Conservation (phyloP, 2,888 invertebrate species). For the Mycalesis mineus region DNA sequence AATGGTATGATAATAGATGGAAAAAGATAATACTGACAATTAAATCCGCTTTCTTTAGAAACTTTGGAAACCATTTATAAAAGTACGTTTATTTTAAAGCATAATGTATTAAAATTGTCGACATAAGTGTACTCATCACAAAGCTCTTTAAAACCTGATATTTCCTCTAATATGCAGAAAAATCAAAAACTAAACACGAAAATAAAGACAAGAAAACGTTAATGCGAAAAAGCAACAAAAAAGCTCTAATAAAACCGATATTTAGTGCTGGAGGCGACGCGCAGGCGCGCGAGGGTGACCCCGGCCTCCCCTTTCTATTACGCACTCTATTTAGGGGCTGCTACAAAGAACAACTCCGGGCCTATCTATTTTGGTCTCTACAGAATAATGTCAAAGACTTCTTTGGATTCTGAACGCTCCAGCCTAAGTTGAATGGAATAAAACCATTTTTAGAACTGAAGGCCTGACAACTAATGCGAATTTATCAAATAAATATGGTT, state of each 20-base stretch:
- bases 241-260: conserved; percentile 71
- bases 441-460: neutral
- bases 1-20: too few species aligned
- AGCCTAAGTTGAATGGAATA: neutral
- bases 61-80: too few species aligned
- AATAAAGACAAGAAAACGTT: conserved; percentile 31
- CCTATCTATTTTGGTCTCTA: conserved; percentile 73
- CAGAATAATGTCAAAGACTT: conserved; percentile 50
- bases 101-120: too few species aligned
- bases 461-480: neutral
- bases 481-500: neutral
- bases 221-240: conserved; percentile 58
- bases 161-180: conserved; percentile 17
- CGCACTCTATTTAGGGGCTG: conserved; percentile 76
- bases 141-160: neutral
- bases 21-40: too few species aligned
- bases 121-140: too few species aligned
- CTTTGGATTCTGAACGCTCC: conserved; percentile 52
- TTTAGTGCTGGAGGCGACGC: conserved; percentile 48
- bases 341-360: conserved; percentile 67
- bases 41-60: too few species aligned
- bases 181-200: conserved; percentile 23
- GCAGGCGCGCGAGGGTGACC: conserved; percentile 64
- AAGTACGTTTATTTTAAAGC: too few species aligned
- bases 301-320: conserved; percentile 71